Evolutionary conservation across 2,113 vertebrate genomes (phyloP), one percentile per base, ranked within the genome.

Genomic region (Chaenogobius annularis): DNA sequence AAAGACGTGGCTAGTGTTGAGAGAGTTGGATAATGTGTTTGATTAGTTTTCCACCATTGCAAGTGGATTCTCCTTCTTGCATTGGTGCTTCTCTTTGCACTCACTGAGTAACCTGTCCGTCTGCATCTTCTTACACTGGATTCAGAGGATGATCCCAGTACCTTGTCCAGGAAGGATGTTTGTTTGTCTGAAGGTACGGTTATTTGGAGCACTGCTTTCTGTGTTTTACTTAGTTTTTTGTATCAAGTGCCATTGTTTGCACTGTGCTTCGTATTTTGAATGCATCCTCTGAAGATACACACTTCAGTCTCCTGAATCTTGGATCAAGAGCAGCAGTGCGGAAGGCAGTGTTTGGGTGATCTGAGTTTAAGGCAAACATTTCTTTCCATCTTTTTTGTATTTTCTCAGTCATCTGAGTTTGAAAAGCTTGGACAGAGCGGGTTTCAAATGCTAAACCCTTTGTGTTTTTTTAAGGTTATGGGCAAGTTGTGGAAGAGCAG

Each of bases 261-360:
- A 22, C n/a, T 46, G 37, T 66, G 43, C 10, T 46, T 66, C 20
- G 23, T 6, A 52, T 7, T 35, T 52, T 44, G 8, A 15, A 17
- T 11, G 20, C 20, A 11, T 69, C 68, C 56, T 70, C 68, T 26
- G 55, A 22, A 17, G 68, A 5, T 3, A 59, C 1, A 59, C 59
- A 59, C 54, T 48, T 65, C 40, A 65, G 19, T 22, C 20, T 59
- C 47, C 65, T 61, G 19, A 20, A 74, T 48, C 44, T 47, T 0
- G 23, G 64, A n/a, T 74, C 55, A 3, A 50, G 10, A 55, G 65
- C 55, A 59, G 72, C 72, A 46, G 72, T n/a, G n/a, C n/a, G n/a
- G n/a, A n/a, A n/a, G n/a, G n/a, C n/a, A n/a, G n/a, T n/a, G n/a
- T n/a, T n/a, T 6, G n/a, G 68, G 19, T 61, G 6, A 47, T 35